Evolutionary conservation across 2,797 vertebrate genomes (phyloP).

Genomic region (Silurus aristotelis): DNA sequence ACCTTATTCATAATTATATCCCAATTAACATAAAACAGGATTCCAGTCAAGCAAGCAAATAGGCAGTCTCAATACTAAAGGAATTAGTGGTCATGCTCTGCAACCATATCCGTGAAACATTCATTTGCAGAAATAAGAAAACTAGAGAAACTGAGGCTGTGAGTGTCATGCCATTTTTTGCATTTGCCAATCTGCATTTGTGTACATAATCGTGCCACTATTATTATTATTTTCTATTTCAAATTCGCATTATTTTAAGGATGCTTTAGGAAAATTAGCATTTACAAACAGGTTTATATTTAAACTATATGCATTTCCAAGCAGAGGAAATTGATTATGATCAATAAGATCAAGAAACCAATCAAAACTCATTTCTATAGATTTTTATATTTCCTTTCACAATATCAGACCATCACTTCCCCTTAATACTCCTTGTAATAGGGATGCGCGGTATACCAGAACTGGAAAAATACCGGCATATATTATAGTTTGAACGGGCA

Average conservation of each 20-base stretch:
- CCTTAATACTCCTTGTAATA: too few species aligned
- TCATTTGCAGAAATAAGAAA: background rate
- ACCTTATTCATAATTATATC: background rate
- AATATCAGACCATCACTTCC: background rate
- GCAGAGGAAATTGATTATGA: background rate
- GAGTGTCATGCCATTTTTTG: background rate
- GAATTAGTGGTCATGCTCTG: slow-evolving; percentile 2
- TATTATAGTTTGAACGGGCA: too few species aligned
- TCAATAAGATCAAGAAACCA: too few species aligned
- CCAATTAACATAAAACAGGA: background rate
- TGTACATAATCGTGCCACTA: background rate
- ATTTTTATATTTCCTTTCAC: background rate
- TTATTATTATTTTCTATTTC: background rate
- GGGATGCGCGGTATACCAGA: too few species aligned
- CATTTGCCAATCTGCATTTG: background rate
- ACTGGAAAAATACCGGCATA: too few species aligned
- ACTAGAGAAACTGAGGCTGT: background rate
- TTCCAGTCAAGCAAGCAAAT: background rate
- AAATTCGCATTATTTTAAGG: background rate
- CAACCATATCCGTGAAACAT: background rate
- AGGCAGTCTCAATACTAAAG: background rate
- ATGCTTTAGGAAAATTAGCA: background rate
- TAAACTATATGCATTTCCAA: background rate
- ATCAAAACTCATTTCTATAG: too few species aligned
- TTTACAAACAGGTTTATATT: background rate